Evolutionary conservation across 2,113 vertebrate species (phyloP).

Genomic region (Sakesphorus luctuosus): DNA sequence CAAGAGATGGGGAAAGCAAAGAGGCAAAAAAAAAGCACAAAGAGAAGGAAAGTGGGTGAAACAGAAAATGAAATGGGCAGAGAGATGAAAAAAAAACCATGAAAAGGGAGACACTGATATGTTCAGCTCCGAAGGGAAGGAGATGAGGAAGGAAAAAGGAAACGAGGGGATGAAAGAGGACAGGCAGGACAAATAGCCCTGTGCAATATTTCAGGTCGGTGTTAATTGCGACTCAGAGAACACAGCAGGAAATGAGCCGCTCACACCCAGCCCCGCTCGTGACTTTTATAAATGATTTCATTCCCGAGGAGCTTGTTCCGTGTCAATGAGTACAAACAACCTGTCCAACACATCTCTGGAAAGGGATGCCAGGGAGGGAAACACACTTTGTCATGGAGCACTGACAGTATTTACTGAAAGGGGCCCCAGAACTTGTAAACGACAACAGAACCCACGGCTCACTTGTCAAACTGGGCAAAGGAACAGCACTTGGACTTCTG

Average conservation of each 20-base stretch:
- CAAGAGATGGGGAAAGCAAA: not conserved
- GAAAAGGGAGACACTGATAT: not conserved
- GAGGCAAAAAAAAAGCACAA: not conserved
- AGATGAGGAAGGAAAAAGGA: slow-evolving; percentile 24
- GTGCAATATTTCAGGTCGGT: not conserved
- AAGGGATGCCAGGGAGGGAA: not conserved
- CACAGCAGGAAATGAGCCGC: not conserved
- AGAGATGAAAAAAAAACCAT: not conserved
- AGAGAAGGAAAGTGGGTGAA: not conserved
- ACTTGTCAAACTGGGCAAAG: not conserved
- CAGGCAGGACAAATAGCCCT: not conserved
- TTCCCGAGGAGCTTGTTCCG: not conserved
- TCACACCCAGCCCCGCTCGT: not conserved
- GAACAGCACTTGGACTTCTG: not conserved
- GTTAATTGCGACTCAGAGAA: not conserved
- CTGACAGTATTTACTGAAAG: not conserved
- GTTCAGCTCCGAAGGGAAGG: not conserved
- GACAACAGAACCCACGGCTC: not conserved
- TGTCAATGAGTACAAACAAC: not conserved
- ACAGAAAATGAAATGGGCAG: not conserved
- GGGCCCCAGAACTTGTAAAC: not conserved
- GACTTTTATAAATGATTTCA: slow-evolving; percentile 7
- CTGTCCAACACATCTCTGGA: not conserved
- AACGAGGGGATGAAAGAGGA: not conserved
- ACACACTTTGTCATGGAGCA: not conserved